Base-by-base conservation (phyloP, 2,113 vertebrate species). In the Promerops cafer region DNA sequence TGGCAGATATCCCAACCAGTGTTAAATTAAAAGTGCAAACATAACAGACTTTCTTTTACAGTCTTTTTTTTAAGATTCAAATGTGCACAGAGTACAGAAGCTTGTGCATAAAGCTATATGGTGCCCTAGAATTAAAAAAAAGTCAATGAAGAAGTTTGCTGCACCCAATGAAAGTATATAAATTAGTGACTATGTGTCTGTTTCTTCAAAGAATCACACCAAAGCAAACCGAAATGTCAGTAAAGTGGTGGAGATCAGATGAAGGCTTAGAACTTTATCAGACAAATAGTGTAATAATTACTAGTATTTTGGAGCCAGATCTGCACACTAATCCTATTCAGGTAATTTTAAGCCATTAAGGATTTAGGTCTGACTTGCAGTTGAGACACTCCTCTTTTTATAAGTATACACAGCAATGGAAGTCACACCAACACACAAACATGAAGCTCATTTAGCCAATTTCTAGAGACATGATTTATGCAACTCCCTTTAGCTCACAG, bases 1-100 rank as follows among this genome's bases (percentile, higher is more conserved):
- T 96, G 97, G 94, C 97, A 97, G 93, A 96, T 97, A 97, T 96
- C 97, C 97, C 94, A 96, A 96, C 53, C 84, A 93, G 78, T 89
- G 97, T 94, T 96, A 97, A 97, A 97, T 97, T 95, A 94, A 97
- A 98, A 97, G 89, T 93, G 91, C 91, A 96, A 97, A 97, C 79
- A 94, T 65, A 87, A 91, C 45, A 93, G 87, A 85, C 45, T 95
- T 95, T 44, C n/a, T 93, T 94, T 89, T 77, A 72, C 4, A 39
- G 27, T n/a, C n/a, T 91, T 63, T 94, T 94, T 82, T 80, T 63
- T 7, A 21, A 35, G 24, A 79, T 94, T 89, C 81, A 85, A 80
- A 77, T 87, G 53, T 60, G 56, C 10, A 65, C 31, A 63, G 47
- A 76, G 37, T 93, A 76, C 24, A 85, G 74, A 84, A 24, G 37